These are phyloP conservation scores for Eugnorisma glareosa DNA, from an alignment of 2,888 invertebrate genomes.

Conservation along the genomic window DNA sequence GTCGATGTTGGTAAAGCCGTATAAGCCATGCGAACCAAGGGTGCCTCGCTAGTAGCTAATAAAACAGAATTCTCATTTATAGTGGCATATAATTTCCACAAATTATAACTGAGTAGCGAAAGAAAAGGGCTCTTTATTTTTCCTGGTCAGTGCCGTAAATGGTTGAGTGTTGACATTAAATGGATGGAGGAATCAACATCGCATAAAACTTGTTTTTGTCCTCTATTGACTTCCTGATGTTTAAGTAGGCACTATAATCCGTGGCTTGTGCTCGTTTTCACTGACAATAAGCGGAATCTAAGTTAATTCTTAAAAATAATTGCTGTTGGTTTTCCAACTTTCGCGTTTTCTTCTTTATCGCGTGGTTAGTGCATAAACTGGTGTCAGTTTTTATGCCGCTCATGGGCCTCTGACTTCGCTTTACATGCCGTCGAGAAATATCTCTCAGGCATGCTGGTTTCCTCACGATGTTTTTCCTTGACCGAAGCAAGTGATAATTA, in stretches of 20 bases:
- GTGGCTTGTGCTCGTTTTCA: not conserved
- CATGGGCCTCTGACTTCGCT: no score
- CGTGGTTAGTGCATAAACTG: no score
- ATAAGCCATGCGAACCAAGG: not conserved
- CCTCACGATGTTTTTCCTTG: no score
- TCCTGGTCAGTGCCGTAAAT: slow-evolving; percentile 3
- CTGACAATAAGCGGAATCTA: not conserved
- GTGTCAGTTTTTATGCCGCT: no score
- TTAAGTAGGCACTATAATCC: slow-evolving; percentile 2
- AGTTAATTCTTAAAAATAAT: not conserved
- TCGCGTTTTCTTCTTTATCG: no score
- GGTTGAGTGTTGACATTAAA: slow-evolving; percentile 22
- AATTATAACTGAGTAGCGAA: slow-evolving; percentile 10
- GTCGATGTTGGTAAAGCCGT: no score
- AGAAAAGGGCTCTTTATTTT: slow-evolving; percentile 8
- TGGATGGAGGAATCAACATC: slow-evolving; percentile 4
- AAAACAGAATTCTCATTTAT: slow-evolving; percentile 29
- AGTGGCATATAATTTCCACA: slow-evolving; percentile 27
- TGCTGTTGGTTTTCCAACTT: no score
- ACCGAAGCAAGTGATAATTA: no score
- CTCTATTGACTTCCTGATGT: not conserved
- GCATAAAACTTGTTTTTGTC: slow-evolving; percentile 32
- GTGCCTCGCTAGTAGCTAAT: not conserved
- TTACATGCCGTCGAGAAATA: no score
- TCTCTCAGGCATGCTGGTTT: no score